Percentiles rank a stretch among this genome's conserved stretches.
Conservation (phyloP, 2,888 invertebrate species). For the Diarsia dahlii region DNA sequence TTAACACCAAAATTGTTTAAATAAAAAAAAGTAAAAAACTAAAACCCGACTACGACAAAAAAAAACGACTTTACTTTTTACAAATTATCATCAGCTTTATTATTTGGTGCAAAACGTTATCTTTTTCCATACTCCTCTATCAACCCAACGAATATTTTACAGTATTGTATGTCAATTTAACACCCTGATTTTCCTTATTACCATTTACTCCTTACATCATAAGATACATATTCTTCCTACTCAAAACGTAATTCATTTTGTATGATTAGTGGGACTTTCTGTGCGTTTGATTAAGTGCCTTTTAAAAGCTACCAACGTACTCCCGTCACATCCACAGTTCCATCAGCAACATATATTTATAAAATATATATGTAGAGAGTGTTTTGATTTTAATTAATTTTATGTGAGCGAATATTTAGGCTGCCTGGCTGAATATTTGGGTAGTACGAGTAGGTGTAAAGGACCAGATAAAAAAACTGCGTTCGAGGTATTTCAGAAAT, state of each 20-base stretch:
- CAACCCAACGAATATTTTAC: neutral
- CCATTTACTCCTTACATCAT: neutral
- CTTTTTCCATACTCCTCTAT: too few species aligned
- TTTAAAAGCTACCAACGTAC: constrained; percentile 53
- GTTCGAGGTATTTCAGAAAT: neutral
- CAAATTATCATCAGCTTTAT: too few species aligned
- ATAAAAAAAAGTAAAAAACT: too few species aligned
- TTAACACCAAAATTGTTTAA: too few species aligned
- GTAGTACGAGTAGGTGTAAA: neutral
- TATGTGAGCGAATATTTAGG: constrained; percentile 28
- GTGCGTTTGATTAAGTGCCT: constrained; percentile 59
- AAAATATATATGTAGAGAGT: constrained; percentile 12
- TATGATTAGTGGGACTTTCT: constrained; percentile 48
- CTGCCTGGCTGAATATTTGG: too few species aligned
- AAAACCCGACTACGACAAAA: too few species aligned
- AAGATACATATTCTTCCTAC: constrained; percentile 16
- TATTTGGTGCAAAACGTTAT: neutral
- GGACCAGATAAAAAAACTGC: neutral
- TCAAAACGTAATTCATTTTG: constrained; percentile 42
- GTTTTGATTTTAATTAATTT: constrained; percentile 39
- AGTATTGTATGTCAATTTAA: neutral
- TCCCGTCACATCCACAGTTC: constrained; percentile 17
- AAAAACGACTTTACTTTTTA: too few species aligned
- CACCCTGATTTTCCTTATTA: neutral
- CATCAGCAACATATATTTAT: constrained; percentile 44